Conservation (phyloP, 2,888 invertebrate species). For the Homarus gammarus region DNA sequence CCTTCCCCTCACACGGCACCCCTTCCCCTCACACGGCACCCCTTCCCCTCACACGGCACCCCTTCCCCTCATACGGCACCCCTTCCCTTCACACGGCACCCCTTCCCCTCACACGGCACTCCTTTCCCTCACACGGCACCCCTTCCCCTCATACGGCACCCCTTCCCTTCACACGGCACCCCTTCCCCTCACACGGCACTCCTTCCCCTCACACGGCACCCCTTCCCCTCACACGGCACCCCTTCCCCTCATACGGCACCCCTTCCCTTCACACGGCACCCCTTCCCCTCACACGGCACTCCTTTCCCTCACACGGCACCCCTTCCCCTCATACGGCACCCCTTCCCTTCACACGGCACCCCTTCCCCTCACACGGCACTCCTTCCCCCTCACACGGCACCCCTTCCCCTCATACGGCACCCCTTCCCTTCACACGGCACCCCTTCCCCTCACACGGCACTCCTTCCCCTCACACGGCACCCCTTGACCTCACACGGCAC, state of each 20-base stretch:
- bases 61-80: neutral
- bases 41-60: too few relatives aligned
- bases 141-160: too few relatives aligned
- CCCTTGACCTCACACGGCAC: neutral
- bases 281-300: too few relatives aligned
- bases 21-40: neutral
- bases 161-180: neutral
- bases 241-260: neutral
- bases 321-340: neutral
- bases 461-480: too few relatives aligned
- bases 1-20: neutral
- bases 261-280: too few relatives aligned
- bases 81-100: neutral
- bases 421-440: neutral
- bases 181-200: neutral
- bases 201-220: neutral
- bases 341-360: too few relatives aligned
- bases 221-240: neutral
- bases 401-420: too few relatives aligned
- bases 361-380: neutral
- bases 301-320: neutral
- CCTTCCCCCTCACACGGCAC: neutral
- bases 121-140: too few relatives aligned
- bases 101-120: too few relatives aligned
- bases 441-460: neutral